These are phyloP conservation scores for Drosophila pallidifrons DNA, from an alignment of 1,140 invertebrate species.

Conservation along the genomic window DNA sequence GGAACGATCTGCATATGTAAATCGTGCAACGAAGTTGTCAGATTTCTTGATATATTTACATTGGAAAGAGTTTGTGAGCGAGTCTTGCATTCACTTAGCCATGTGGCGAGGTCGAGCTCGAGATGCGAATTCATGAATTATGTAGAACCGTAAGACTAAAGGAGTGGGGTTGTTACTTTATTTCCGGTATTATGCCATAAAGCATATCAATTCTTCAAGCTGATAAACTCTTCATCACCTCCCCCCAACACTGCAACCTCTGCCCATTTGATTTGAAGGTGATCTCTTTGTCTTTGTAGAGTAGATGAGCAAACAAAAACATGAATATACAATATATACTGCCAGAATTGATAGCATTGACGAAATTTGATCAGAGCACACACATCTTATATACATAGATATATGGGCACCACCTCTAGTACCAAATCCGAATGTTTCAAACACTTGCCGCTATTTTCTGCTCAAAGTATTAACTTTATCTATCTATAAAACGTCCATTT, in stretches of 20 bases:
- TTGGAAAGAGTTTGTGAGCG: conserved; percentile 49
- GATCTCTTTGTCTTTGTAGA: conserved; percentile 2
- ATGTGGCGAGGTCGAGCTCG: conserved; percentile 28
- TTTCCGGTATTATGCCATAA: not conserved
- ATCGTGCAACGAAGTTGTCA: conserved; percentile 44
- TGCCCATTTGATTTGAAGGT: not conserved
- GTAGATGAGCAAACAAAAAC: conserved; percentile 16
- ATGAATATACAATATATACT: conserved; percentile 58
- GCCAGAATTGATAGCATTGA: conserved; percentile 49
- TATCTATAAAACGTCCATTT: conserved; percentile 56
- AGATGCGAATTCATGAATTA: conserved; percentile 36
- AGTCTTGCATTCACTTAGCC: conserved; percentile 59
- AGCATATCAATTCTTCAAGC: conserved; percentile 4
- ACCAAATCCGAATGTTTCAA: conserved; percentile 39
- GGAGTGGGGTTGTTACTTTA: conserved; percentile 10
- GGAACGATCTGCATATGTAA: conserved; percentile 32
- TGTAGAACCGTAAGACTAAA: conserved; percentile 34
- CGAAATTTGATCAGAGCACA: conserved; percentile 29
- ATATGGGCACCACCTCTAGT: conserved; percentile 6
- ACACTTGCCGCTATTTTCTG: conserved; percentile 46
- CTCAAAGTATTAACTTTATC: conserved; percentile 47
- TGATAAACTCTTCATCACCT: conserved; percentile 1
- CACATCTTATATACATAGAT: conserved; percentile 5
- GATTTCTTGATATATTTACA: conserved; percentile 51
- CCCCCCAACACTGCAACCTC: not conserved